These are phyloP conservation scores for Sylvietta virens DNA, from an alignment of 2,113 vertebrate genomes.

Conservation along the genomic window DNA sequence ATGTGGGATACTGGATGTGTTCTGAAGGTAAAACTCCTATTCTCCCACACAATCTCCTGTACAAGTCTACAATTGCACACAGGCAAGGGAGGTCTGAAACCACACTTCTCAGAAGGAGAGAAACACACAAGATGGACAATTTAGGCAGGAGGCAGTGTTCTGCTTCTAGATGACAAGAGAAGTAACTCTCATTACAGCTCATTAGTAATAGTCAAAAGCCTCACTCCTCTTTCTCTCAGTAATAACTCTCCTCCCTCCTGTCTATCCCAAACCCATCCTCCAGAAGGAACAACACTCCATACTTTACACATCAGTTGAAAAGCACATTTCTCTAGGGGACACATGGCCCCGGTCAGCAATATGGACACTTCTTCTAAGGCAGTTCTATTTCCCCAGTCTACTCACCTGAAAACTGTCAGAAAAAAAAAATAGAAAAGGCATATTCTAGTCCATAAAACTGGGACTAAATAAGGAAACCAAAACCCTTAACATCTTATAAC, in stretches of 20 bases:
- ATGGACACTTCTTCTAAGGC: background rate
- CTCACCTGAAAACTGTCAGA: background rate
- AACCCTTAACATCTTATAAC: background rate
- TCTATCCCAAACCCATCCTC: background rate
- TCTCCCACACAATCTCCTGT: background rate
- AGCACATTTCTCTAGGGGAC: fast-evolving
- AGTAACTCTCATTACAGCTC: background rate
- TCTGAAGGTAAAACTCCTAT: background rate
- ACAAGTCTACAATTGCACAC: background rate
- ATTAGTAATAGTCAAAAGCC: background rate
- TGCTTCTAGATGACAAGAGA: background rate
- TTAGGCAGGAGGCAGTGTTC: background rate
- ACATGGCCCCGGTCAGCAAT: background rate
- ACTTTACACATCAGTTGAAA: background rate
- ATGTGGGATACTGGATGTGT: background rate
- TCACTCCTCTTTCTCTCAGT: background rate
- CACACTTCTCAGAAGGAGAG: background rate
- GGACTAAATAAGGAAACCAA: background rate
- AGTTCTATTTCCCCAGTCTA: background rate
- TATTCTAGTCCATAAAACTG: background rate
- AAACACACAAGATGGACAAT: background rate
- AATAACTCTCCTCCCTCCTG: background rate
- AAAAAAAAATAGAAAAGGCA: background rate
- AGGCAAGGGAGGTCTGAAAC: background rate
- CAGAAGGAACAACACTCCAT: background rate